Evolutionary conservation across 2,888 invertebrate species (phyloP).

Genomic region (Acronicta alni): DNA sequence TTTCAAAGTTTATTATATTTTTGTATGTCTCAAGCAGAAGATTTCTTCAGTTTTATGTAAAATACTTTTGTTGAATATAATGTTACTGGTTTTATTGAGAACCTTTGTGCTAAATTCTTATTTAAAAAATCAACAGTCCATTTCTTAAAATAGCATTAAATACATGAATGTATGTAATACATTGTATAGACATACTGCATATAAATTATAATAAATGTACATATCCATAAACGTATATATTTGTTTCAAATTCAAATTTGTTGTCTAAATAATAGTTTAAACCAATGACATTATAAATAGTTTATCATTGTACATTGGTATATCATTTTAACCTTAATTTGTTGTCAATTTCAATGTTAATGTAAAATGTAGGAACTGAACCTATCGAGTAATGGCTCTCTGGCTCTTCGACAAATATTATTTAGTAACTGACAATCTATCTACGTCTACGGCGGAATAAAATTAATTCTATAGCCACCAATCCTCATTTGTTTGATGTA

Average conservation of each 20-base stretch:
- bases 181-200: conserved; percentile 30
- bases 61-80: conserved; percentile 71
- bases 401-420: too few species aligned
- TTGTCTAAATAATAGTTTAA: too few species aligned
- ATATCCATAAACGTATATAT: conserved; percentile 31
- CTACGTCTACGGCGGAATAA: too few species aligned
- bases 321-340: too few species aligned
- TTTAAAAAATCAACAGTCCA: conserved; percentile 17
- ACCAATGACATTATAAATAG: too few species aligned
- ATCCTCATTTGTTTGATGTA: too few species aligned
- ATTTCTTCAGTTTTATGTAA: conserved; percentile 68
- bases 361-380: too few species aligned
- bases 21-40: conserved; percentile 77
- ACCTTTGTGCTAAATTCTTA: conserved; percentile 50
- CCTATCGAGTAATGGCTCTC: too few species aligned
- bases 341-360: too few species aligned
- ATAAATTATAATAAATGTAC: conserved; percentile 26
- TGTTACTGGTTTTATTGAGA: conserved; percentile 66
- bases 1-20: conserved; percentile 82
- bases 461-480: too few species aligned
- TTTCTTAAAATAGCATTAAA: conserved; percentile 20
- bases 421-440: too few species aligned
- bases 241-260: conserved; percentile 28
- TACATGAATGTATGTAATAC: conserved; percentile 46
- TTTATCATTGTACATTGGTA: too few species aligned